Conservation (phyloP, 1,140 invertebrate genomes). For the Dermatophagoides farinae region DNA sequence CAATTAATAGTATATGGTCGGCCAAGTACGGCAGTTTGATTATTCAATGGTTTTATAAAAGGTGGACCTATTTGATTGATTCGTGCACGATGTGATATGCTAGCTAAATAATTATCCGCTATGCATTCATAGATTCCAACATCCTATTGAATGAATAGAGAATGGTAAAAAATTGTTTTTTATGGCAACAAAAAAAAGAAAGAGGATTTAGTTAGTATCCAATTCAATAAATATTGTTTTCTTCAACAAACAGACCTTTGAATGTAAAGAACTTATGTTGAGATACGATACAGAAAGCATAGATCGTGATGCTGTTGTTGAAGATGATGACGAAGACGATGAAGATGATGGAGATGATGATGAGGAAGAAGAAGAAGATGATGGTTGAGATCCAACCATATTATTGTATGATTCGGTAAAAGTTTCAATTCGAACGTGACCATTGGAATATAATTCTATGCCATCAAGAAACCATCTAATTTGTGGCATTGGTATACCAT, state of each 20-base stretch:
- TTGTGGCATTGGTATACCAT: constrained; percentile 19
- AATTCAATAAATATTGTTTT: background rate
- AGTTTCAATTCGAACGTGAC: constrained; percentile 19
- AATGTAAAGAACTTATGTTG: constrained; percentile 19
- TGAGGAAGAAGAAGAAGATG: constrained; percentile 8
- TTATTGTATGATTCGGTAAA: constrained; percentile 14
- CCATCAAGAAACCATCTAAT: constrained; percentile 20
- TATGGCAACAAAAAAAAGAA: background rate
- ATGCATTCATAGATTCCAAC: constrained; percentile 51
- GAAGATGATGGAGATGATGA: constrained; percentile 6
- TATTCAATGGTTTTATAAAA: constrained; percentile 70
- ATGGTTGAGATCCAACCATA: background rate
- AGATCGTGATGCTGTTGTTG: background rate
- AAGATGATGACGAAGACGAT: constrained; percentile 9
- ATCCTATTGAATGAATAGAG: constrained; percentile 13
- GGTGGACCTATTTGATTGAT: constrained; percentile 77
- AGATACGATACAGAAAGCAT: constrained; percentile 14
- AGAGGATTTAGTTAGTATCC: background rate
- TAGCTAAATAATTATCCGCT: constrained; percentile 73
- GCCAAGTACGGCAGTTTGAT: constrained; percentile 69
- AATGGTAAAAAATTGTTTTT: background rate
- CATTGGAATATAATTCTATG: constrained; percentile 15
- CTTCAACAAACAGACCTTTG: constrained; percentile 9
- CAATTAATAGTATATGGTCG: constrained; percentile 66
- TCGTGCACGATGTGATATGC: constrained; percentile 58